Conservation (phyloP, 2,113 vertebrate species). For the Gopherus evgoodei region DNA sequence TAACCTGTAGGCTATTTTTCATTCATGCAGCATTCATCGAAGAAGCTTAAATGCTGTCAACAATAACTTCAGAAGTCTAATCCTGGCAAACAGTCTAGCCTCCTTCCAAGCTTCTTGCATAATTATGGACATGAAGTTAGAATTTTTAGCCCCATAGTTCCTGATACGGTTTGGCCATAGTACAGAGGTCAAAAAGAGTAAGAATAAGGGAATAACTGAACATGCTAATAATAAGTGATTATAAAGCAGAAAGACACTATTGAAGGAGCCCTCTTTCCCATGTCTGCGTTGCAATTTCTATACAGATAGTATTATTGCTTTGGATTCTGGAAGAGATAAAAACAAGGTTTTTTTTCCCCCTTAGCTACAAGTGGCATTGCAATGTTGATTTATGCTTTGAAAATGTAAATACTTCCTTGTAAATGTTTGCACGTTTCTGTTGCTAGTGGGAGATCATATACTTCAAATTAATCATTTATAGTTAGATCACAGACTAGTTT, state of each 20-base stretch:
- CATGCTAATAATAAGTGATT: neutral
- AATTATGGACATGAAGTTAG: too few relatives aligned
- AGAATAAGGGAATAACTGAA: neutral
- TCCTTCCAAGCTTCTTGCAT: neutral
- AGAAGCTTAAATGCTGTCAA: neutral
- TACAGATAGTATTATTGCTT: neutral
- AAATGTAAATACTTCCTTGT: neutral
- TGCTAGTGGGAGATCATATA: neutral
- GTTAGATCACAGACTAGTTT: neutral
- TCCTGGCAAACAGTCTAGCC: neutral
- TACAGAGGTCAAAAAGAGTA: neutral
- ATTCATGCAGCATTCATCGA: neutral
- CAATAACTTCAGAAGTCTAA: neutral
- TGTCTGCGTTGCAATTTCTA: neutral
- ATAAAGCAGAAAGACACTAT: neutral
- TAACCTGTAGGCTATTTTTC: neutral
- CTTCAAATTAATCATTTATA: neutral
- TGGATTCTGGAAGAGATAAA: neutral
- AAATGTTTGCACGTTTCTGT: neutral
- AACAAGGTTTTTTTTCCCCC: neutral
- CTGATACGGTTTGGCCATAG: too few relatives aligned
- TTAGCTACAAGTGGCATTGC: neutral
- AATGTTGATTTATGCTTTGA: neutral
- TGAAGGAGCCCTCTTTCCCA: neutral
- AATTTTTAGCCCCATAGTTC: too few relatives aligned